These are phyloP conservation scores for Aelia acuminata DNA, from an alignment of 2,888 invertebrate species.

Conservation along the genomic window DNA sequence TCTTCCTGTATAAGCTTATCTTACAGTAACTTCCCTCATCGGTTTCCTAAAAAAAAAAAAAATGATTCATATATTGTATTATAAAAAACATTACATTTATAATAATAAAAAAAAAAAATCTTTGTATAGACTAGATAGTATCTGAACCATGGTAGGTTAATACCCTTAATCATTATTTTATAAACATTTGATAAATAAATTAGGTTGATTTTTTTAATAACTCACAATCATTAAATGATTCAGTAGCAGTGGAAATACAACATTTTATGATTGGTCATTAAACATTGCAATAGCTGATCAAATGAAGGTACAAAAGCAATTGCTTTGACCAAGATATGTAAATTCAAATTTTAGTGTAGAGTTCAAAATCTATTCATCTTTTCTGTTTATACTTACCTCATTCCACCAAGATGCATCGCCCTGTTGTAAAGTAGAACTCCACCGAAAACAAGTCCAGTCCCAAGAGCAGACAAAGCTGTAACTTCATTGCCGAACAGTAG, in stretches of 20 bases:
- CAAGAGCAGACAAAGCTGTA: constrained; percentile 80
- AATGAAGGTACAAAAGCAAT: too few relatives aligned
- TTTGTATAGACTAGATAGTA: too few relatives aligned
- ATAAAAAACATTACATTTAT: too few relatives aligned
- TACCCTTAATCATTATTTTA: background rate
- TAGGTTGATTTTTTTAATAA: background rate
- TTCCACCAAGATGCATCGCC: constrained; percentile 71
- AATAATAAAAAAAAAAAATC: too few relatives aligned
- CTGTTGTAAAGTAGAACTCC: constrained; percentile 83
- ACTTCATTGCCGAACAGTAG: constrained; percentile 82
- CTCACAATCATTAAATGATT: too few relatives aligned
- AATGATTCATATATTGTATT: too few relatives aligned
- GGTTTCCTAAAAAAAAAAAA: constrained; percentile 55
- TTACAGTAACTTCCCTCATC: constrained; percentile 54
- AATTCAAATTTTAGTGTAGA: too few relatives aligned
- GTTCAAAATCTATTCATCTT: too few relatives aligned
- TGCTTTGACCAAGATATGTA: too few relatives aligned
- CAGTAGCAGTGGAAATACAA: too few relatives aligned
- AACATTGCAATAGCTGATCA: background rate
- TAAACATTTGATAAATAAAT: background rate
- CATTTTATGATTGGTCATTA: background rate
- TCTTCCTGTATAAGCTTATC: constrained; percentile 32
- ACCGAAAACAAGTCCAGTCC: constrained; percentile 79
- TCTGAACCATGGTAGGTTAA: background rate
- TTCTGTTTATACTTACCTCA: background rate